These are phyloP conservation scores for Drosophila hamatofila DNA, from an alignment of 2,888 invertebrate genomes.

Conservation along the genomic window DNA sequence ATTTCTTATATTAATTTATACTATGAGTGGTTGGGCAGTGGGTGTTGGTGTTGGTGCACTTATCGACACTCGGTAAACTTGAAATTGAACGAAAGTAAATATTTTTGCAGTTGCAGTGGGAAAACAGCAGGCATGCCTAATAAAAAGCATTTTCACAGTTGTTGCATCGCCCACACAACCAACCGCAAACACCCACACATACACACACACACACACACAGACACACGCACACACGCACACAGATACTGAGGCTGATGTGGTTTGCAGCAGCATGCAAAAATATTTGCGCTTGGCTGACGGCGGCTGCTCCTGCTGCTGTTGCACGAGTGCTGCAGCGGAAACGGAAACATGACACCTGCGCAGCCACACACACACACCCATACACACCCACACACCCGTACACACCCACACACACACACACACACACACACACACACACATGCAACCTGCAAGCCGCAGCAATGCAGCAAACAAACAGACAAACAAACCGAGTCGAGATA, in stretches of 20 bases:
- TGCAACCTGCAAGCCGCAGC: constrained; percentile 3
- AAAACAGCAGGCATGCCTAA: constrained; percentile 45
- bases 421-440: constrained; percentile 2
- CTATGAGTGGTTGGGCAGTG: background rate
- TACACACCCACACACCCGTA: constrained; percentile 11
- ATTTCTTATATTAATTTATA: constrained; percentile 47
- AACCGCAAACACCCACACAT: constrained; percentile 6
- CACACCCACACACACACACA: constrained; percentile 7
- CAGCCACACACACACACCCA: constrained; percentile 27
- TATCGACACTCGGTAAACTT: constrained; percentile 61
- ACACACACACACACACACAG: constrained; percentile 6
- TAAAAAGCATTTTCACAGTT: constrained; percentile 43
- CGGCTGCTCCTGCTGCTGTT: constrained; percentile 29
- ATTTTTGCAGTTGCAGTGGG: constrained; percentile 52
- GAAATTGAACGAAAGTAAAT: constrained; percentile 66
- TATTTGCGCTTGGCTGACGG: constrained; percentile 67
- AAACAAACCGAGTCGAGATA: constrained; percentile 68
- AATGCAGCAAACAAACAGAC: constrained; percentile 55
- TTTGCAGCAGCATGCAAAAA: constrained; percentile 57
- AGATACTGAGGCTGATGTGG: constrained; percentile 32
- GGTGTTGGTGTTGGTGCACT: constrained; percentile 49
- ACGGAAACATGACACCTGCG: constrained; percentile 78
- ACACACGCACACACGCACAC: background rate
- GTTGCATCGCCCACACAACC: constrained; percentile 9
- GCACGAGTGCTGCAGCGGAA: constrained; percentile 65